These are phyloP conservation scores for Mobula hypostoma DNA, from an alignment of 2,113 vertebrate genomes.

Conservation along the genomic window DNA sequence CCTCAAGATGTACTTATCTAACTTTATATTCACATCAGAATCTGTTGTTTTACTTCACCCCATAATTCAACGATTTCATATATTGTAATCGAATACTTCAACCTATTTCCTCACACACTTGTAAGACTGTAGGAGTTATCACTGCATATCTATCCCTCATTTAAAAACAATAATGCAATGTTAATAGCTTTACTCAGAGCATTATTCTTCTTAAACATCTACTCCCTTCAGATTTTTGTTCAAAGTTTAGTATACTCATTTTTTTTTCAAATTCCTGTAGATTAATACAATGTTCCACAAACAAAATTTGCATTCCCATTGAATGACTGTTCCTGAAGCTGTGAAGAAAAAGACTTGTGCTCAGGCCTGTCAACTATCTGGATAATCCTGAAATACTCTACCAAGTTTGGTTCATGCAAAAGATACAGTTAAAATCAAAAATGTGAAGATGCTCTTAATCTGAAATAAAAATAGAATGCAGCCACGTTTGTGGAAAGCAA, in stretches of 20 bases:
- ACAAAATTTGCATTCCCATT: background rate
- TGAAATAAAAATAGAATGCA: too few species aligned
- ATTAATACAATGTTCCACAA: background rate
- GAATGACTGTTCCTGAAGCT: background rate
- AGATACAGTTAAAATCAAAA: background rate
- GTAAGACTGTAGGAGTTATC: background rate
- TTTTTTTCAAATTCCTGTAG: background rate
- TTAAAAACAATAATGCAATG: background rate
- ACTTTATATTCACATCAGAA: background rate
- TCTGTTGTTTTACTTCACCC: background rate
- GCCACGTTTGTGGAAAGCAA: too few species aligned
- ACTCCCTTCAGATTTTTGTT: background rate
- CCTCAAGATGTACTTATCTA: background rate
- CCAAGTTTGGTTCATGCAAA: background rate
- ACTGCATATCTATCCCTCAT: background rate
- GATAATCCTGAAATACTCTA: background rate
- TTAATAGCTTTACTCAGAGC: background rate
- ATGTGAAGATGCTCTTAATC: too few species aligned
- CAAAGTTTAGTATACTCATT: background rate
- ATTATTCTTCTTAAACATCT: background rate
- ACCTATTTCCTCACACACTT: background rate
- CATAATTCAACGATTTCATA: background rate
- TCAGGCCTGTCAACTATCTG: background rate
- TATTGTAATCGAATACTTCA: background rate
- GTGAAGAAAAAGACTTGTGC: background rate